Base-by-base conservation (phyloP, 1,140 invertebrate species). In the Chironomus tepperi region DNA sequence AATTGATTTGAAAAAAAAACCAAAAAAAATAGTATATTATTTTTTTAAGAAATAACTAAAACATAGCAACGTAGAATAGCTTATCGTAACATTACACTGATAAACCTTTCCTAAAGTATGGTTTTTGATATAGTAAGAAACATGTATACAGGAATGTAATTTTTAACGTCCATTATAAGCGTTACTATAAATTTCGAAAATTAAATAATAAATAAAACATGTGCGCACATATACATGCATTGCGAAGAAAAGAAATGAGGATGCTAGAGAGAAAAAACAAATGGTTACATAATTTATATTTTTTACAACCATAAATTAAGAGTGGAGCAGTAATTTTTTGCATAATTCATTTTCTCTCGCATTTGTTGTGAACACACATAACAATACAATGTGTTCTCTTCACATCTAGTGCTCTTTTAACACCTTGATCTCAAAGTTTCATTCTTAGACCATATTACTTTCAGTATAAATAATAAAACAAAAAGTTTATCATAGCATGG, bases 181-280 rank as follows among this genome's bases (percentile, higher is more conserved):
- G n/a, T n/a, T 57, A 5, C 47, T 57, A 57, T 57, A 57, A 57
- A 12, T 57, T 57, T 12, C n/a, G 47, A 67, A 70, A 70, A 70
- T 70, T 70, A 70, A 70, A 70, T 70, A 19, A 70, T 70, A 70
- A 70, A 70, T 70, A 70, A 70, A 70, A 19, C 18, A 70, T 70
- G 16, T 70, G 65, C 16, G 10, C 65, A 70, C 16, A 70, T 70
- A 19, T 16, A 70, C 9, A 18, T 10, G 65, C 2, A 19, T 7
- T 15, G 16, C n/a, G 64, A 67, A 67, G 8, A 67, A 70, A 21
- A 70, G n/a, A 57, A 47, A 12, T 57, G 3, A 15, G n/a, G n/a
- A n/a, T 5, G 43, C 8, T 47, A 10, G 15, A 47, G 15, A 47
- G 43, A 47, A 15, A 10, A 57, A 57, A 57, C 47, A 15, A 57